A percentile compares a stretch with the other conserved stretches of the same genome.
Conservation (phyloP, 1,140 invertebrate genomes). For the Nilaparvata lugens region DNA sequence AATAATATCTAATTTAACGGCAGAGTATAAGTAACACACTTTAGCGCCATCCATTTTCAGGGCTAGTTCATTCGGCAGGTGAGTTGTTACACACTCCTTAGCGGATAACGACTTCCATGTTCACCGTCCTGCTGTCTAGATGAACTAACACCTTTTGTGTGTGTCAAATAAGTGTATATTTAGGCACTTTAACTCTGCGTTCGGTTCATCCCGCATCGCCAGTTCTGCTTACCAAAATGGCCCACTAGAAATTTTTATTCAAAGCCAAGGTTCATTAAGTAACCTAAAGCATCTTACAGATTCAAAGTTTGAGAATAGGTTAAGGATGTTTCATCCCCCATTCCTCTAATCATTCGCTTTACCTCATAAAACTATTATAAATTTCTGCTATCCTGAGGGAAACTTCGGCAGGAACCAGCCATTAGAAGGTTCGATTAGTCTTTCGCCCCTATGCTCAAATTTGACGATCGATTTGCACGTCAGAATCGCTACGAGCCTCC, state of each 20-base stretch:
- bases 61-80: constrained; percentile 19
- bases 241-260: constrained; percentile 69
- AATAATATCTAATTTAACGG: too few relatives aligned
- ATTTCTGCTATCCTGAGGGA: constrained; percentile 69
- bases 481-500: constrained; percentile 79
- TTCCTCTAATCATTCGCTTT: constrained; percentile 82
- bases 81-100: constrained; percentile 4
- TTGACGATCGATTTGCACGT: constrained; percentile 87
- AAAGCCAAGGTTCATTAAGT: constrained; percentile 49
- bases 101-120: too few relatives aligned
- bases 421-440: constrained; percentile 89
- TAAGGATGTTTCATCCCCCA: constrained; percentile 66
- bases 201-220: constrained; percentile 61
- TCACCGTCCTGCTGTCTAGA: too few relatives aligned
- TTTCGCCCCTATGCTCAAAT: constrained; percentile 87
- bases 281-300: constrained; percentile 63
- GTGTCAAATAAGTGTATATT: too few relatives aligned
- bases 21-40: neutral
- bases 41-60: constrained; percentile 14
- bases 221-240: constrained; percentile 90
- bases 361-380: constrained; percentile 33
- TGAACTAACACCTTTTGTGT: too few relatives aligned
- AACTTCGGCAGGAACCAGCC: constrained; percentile 87
- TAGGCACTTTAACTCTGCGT: neutral
- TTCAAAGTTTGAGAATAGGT: constrained; percentile 88